A percentile compares a stretch with the other conserved stretches of the same genome.
These are phyloP conservation scores for Globia sparganii DNA, from an alignment of 2,888 invertebrate genomes.

Conservation along the genomic window DNA sequence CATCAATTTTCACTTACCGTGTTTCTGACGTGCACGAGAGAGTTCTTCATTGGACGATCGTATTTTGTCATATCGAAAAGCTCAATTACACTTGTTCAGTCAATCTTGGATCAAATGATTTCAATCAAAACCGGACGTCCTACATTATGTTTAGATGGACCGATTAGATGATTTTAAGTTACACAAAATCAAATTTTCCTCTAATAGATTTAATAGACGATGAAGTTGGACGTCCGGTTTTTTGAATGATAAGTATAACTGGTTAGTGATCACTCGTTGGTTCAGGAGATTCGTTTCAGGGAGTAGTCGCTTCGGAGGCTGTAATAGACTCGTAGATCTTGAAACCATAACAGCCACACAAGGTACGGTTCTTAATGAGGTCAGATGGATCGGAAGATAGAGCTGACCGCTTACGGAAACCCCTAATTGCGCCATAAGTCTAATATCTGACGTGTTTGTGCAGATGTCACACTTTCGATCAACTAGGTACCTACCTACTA, in stretches of 20 bases:
- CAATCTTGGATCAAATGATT: background rate
- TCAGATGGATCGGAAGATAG: background rate
- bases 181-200: background rate
- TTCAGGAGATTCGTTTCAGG: background rate
- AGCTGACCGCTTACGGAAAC: background rate
- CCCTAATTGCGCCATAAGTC: background rate
- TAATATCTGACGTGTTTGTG: background rate
- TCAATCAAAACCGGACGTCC: background rate
- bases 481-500: background rate
- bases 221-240: background rate
- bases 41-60: background rate
- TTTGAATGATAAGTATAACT: background rate
- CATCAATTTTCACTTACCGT: slow-evolving; percentile 7
- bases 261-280: background rate
- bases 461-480: slow-evolving; percentile 16
- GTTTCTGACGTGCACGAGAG: background rate
- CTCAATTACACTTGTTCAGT: background rate
- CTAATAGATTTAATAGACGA: background rate
- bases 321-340: background rate
- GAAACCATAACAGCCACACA: background rate
- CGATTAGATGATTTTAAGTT: background rate
- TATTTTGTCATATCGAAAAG: background rate
- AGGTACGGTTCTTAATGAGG: no score
- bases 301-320: background rate
- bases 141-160: no score